Evolutionary conservation across 37 sponge, comb jelly and placozoan genomes (phyloP), one percentile per base, ranked within the genome.

Genomic region (Spongilla lacustris): DNA sequence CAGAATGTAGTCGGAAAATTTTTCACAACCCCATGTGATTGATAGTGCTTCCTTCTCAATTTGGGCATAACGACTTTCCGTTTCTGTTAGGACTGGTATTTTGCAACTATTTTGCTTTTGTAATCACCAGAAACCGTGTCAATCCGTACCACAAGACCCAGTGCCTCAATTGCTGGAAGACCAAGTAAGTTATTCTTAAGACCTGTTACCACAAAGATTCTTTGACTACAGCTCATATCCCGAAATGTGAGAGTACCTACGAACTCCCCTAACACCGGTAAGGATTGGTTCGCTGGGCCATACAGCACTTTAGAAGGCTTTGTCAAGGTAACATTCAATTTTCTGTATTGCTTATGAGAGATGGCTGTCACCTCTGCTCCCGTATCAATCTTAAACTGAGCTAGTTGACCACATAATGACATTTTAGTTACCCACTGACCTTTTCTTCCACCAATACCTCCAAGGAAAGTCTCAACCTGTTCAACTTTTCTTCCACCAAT

Each of bases 351-450:
- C 25, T 82, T 71, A 24, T 79, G 50, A 9, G 92, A 80, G 32
- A 91, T 67, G 13, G 79, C 92, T 10, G 87, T 83, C 13, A 87
- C 92, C 76, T 86, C 88, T 29, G 92, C 87, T 36, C n/a, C 92
- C 8, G 84, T 91, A 58, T 91, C 84, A 27, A 91, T 28, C 35
- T 91, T 91, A 66, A 91, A 91, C n/a, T 38, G 68, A n/a, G 67
- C 38, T 0, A 38, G 12, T 50, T n/a, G n/a, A n/a, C n/a, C n/a
- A n/a, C n/a, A n/a, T n/a, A n/a, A n/a, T 48, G 32, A n/a, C 13
- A 91, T 22, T 12, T 17, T 38, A 24, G 36, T 67, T 11, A 38
- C 67, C 87, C 91, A 91, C 0, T 73, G 12, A 35, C 72, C n/a
- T n/a, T n/a, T n/a, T n/a, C n/a, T n/a, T n/a, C n/a, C n/a, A n/a